Percentiles rank a stretch among this genome's conserved stretches.
phyloP scores from a whole-genome alignment of 2,888 invertebrate species.

The Drosophila monieri region DNA sequence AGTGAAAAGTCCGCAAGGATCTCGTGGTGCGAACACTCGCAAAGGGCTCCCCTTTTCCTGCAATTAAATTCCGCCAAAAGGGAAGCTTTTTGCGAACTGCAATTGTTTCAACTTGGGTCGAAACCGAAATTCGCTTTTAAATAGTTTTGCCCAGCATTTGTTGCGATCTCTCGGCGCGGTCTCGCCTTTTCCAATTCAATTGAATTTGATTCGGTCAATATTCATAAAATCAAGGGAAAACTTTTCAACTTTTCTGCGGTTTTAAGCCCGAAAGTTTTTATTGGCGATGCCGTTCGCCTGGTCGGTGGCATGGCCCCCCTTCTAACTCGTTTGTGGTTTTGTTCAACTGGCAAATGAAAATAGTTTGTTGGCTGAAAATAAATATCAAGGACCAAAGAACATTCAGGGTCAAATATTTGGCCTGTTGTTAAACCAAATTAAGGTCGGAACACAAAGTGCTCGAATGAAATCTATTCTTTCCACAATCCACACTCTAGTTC shows the following conservation, averaged over 20 bases:
- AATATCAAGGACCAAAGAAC: constrained; percentile 31
- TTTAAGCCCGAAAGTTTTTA: constrained; percentile 66
- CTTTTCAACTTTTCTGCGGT: constrained; percentile 72
- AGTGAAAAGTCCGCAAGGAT: constrained; percentile 17
- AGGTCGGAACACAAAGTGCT: constrained; percentile 27
- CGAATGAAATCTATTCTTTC: neutral
- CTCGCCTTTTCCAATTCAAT: constrained; percentile 59
- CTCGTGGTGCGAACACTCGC: constrained; percentile 40
- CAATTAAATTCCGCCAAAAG: constrained; percentile 55
- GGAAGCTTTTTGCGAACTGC: constrained; percentile 30
- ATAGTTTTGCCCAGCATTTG: constrained; percentile 55
- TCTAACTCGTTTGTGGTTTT: constrained; percentile 61
- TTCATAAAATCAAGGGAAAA: constrained; percentile 64
- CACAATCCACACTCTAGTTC: constrained; percentile 22
- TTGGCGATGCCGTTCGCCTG: constrained; percentile 31
- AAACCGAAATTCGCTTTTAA: constrained; percentile 64
- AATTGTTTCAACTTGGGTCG: constrained; percentile 45
- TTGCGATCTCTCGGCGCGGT: constrained; percentile 33
- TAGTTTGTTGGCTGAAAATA: constrained; percentile 55
- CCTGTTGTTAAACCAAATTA: constrained; percentile 57
- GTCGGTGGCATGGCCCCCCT: neutral
- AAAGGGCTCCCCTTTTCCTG: constrained; percentile 27
- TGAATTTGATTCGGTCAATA: constrained; percentile 75
- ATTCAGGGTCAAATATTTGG: constrained; percentile 49
- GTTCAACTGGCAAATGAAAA: constrained; percentile 72